A percentile compares a stretch with the other conserved stretches of the same genome.
These are phyloP conservation scores for Dascyllus trimaculatus DNA, from an alignment of 2,113 vertebrate species.

Conservation along the genomic window DNA sequence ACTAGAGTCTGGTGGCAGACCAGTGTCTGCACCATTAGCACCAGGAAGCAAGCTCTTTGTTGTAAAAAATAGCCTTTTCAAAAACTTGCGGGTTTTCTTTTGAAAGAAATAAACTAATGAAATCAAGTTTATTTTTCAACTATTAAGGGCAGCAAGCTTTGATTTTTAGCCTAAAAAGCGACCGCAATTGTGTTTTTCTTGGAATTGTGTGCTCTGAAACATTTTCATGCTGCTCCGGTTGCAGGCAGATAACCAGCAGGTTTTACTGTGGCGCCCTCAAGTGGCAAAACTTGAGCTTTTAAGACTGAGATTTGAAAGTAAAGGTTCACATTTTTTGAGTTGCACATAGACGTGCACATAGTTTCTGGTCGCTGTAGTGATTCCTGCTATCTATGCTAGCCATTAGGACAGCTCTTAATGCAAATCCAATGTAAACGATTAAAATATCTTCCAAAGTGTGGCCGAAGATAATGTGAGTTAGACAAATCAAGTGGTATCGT, in stretches of 20 bases:
- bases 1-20: conserved; percentile 54
- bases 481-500: not conserved
- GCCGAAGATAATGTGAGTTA: not conserved
- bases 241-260: conserved; percentile 5
- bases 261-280: conserved; percentile 58
- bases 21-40: conserved; percentile 59
- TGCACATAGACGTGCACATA: not conserved
- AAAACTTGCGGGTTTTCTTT: conserved; percentile 44
- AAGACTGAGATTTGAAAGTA: not conserved
- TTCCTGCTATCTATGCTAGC: not conserved
- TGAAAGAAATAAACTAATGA: conserved; percentile 51
- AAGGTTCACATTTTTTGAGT: not conserved
- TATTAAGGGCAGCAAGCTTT: conserved; percentile 14
- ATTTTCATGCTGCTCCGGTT: conserved; percentile 18
- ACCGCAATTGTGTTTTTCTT: conserved; percentile 21
- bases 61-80: conserved; percentile 62
- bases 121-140: conserved; percentile 44
- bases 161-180: conserved; percentile 20
- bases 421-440: not conserved
- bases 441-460: conserved; percentile 13
- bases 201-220: conserved; percentile 24
- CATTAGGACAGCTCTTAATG: not conserved
- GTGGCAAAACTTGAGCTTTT: conserved; percentile 19
- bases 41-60: conserved; percentile 65
- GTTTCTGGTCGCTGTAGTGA: not conserved